A percentile compares a stretch with the other conserved stretches of the same genome.
phyloP scores from a whole-genome alignment of 53 echinoderm and acorn worm species.

The Antedon mediterranea region DNA sequence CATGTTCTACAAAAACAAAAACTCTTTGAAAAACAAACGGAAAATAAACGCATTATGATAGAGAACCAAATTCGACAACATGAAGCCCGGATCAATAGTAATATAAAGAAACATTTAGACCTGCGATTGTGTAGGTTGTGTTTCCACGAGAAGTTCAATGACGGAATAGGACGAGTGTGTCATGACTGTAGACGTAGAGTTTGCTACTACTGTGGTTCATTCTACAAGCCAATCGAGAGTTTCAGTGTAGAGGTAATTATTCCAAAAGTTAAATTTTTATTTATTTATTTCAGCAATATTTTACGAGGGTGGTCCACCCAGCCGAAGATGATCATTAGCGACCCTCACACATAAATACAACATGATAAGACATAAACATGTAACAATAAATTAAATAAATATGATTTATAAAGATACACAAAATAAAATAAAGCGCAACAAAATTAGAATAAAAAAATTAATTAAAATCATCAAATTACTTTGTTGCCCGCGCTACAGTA shows the following conservation, averaged over 20 bases:
- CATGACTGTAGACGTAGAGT: slow-evolving; percentile 28
- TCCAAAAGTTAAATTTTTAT: no score
- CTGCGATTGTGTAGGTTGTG: slow-evolving; percentile 41
- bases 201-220: slow-evolving; percentile 16
- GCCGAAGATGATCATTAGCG: no score
- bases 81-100: slow-evolving; percentile 28
- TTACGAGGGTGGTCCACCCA: no score
- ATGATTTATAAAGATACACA: no score
- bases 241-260: not conserved
- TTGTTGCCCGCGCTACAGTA: no score
- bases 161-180: slow-evolving; percentile 27
- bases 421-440: no score
- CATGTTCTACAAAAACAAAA: slow-evolving; percentile 45
- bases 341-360: no score
- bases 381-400: no score
- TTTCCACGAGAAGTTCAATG: slow-evolving; percentile 33
- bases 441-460: no score
- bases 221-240: not conserved
- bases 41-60: slow-evolving; percentile 10
- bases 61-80: not conserved
- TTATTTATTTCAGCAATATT: no score
- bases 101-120: slow-evolving; percentile 30
- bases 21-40: slow-evolving; percentile 33
- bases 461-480: no score
- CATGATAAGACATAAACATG: no score